Evolutionary conservation across 1,140 invertebrate species (phyloP).

Genomic region (Chlorops oryzae): DNA sequence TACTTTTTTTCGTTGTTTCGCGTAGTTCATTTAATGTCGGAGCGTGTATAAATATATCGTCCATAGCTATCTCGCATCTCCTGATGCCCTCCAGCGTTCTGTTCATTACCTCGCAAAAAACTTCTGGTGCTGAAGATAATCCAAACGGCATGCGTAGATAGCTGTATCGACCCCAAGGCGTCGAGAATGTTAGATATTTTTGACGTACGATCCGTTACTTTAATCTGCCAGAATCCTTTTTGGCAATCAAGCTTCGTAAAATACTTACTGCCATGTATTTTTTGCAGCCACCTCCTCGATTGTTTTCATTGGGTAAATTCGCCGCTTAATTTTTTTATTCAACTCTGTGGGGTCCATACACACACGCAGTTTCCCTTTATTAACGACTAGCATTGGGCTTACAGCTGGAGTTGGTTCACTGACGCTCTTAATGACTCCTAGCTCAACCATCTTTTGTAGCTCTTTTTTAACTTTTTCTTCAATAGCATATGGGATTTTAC

Average conservation of each 20-base stretch:
- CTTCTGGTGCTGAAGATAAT: conserved; percentile 25
- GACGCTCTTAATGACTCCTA: conserved; percentile 23
- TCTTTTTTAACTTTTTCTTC: conserved; percentile 31
- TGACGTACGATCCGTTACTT: conserved; percentile 32
- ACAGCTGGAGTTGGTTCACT: conserved; percentile 40
- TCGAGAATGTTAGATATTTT: conserved; percentile 30
- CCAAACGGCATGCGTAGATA: conserved; percentile 36
- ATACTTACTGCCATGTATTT: no score
- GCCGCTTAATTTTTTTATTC: conserved; percentile 40
- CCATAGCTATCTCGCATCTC: conserved; percentile 21
- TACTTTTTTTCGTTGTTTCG: conserved; percentile 14
- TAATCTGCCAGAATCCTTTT: conserved; percentile 46
- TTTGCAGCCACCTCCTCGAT: conserved; percentile 32
- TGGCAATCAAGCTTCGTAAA: conserved; percentile 43
- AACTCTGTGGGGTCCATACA: conserved; percentile 45
- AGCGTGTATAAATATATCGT: conserved; percentile 38
- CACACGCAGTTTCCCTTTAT: conserved; percentile 38
- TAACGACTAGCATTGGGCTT: conserved; percentile 31
- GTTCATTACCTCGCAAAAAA: conserved; percentile 22
- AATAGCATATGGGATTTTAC: conserved; percentile 34
- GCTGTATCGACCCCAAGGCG: conserved; percentile 36
- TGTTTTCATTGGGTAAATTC: conserved; percentile 27
- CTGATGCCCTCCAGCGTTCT: conserved; percentile 21
- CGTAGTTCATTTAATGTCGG: neutral
- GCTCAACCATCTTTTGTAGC: conserved; percentile 29